Percentiles rank a stretch among this genome's conserved stretches.
These are phyloP conservation scores for Eriosoma lanigerum DNA, from an alignment of 1,140 invertebrate species.

Conservation along the genomic window DNA sequence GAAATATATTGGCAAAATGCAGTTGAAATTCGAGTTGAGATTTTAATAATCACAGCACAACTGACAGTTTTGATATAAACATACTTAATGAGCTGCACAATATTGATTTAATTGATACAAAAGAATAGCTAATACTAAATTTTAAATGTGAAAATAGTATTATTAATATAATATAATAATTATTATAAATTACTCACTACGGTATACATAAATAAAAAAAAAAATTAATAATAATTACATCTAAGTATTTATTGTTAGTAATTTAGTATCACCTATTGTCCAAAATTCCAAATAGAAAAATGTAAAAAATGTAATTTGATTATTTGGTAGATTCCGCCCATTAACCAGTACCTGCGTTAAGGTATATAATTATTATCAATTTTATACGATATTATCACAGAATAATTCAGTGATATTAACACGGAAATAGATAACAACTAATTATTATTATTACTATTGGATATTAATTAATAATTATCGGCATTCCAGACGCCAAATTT, in stretches of 20 bases:
- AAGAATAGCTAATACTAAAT: background rate
- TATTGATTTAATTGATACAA: constrained; percentile 2
- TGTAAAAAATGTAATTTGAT: constrained; percentile 36
- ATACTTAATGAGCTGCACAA: constrained; percentile 19
- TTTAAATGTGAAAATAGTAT: background rate
- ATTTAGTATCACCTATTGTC: background rate
- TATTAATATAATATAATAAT: background rate
- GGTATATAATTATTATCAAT: constrained; percentile 10
- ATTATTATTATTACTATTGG: too few species aligned
- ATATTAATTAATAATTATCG: too few species aligned
- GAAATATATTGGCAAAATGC: background rate
- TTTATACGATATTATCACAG: too few species aligned
- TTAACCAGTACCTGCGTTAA: constrained; percentile 18
- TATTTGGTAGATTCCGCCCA: constrained; percentile 46
- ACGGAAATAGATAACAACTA: too few species aligned
- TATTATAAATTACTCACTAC: constrained; percentile 29
- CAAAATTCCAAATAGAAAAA: constrained; percentile 1
- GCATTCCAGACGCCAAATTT: too few species aligned
- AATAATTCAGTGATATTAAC: too few species aligned
- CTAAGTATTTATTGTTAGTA: constrained; percentile 18
- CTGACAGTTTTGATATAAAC: constrained; percentile 1
- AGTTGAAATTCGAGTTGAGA: background rate
- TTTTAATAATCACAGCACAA: constrained; percentile 28
- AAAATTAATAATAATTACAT: background rate
- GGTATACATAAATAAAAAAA: background rate